Percentiles rank a stretch among this genome's conserved stretches.
Conservation (phyloP, 2,113 vertebrate species). For the Phaethornis superciliosus region DNA sequence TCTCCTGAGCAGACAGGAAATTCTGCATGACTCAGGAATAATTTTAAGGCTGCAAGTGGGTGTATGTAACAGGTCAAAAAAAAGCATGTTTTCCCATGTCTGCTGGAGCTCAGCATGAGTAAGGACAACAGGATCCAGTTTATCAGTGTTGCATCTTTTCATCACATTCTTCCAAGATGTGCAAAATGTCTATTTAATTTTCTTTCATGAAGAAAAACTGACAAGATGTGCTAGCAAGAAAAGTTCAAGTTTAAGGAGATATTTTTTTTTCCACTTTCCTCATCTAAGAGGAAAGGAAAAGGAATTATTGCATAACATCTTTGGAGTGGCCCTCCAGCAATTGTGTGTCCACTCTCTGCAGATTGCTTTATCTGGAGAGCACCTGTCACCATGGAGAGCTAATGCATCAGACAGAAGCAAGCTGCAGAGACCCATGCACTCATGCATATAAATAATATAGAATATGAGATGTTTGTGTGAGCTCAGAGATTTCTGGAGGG, state of each 20-base stretch:
- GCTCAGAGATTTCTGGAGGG: conserved; percentile 42
- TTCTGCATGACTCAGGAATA: neutral
- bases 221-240: neutral
- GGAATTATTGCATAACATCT: neutral
- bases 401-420: neutral
- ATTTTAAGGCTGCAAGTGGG: neutral
- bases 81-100: neutral
- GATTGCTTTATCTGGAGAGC: neutral
- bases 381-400: neutral
- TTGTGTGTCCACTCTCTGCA: neutral
- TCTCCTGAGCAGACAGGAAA: neutral
- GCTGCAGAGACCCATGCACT: neutral
- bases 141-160: neutral
- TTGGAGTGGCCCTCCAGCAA: neutral
- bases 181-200: neutral
- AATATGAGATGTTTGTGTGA: conserved; percentile 14
- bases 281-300: neutral
- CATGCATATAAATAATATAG: neutral
- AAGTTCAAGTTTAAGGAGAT: neutral
- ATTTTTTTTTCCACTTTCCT: neutral
- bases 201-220: neutral
- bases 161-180: neutral
- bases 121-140: neutral
- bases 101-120: neutral
- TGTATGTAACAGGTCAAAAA: neutral